Evolutionary conservation across 2,797 vertebrate genomes (phyloP).

Genomic region (Rachycentron canadum): DNA sequence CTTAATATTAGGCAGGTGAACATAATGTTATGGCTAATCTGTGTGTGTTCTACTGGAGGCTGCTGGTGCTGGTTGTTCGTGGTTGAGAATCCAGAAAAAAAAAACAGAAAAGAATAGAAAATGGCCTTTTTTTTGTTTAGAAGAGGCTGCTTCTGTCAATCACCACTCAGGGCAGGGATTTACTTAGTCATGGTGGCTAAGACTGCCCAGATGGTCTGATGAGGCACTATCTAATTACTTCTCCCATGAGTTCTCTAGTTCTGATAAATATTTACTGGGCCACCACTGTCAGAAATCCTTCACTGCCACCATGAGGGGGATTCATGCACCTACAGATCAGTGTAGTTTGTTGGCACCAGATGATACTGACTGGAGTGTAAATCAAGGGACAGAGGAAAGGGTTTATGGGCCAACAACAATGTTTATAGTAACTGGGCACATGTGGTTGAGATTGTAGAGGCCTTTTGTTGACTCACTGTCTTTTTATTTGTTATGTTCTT

Average conservation of each 20-base stretch:
- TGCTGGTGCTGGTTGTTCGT: not conserved
- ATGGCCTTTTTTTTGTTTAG: constrained; percentile 53
- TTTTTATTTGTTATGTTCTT: not conserved
- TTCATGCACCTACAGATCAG: constrained; percentile 22
- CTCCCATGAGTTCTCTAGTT: constrained; percentile 43
- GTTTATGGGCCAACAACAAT: not conserved
- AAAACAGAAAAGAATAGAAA: constrained; percentile 27
- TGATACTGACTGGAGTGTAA: not conserved
- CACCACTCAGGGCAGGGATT: constrained; percentile 50
- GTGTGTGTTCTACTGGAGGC: too few relatives aligned
- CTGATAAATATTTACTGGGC: constrained; percentile 32
- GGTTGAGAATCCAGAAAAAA: not conserved
- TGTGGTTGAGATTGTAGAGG: not conserved
- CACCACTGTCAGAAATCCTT: constrained; percentile 16
- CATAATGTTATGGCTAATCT: too few relatives aligned
- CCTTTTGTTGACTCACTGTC: not conserved
- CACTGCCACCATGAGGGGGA: constrained; percentile 65
- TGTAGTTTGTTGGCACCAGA: not conserved
- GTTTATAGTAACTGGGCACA: not conserved
- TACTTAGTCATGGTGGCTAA: constrained; percentile 65
- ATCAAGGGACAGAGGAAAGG: not conserved
- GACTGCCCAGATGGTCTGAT: constrained; percentile 69
- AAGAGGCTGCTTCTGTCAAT: constrained; percentile 29
- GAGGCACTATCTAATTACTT: constrained; percentile 73
- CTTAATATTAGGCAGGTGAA: too few relatives aligned